These are phyloP conservation scores for Pseudochromis fuscus DNA, from an alignment of 2,797 vertebrate genomes.

Conservation along the genomic window DNA sequence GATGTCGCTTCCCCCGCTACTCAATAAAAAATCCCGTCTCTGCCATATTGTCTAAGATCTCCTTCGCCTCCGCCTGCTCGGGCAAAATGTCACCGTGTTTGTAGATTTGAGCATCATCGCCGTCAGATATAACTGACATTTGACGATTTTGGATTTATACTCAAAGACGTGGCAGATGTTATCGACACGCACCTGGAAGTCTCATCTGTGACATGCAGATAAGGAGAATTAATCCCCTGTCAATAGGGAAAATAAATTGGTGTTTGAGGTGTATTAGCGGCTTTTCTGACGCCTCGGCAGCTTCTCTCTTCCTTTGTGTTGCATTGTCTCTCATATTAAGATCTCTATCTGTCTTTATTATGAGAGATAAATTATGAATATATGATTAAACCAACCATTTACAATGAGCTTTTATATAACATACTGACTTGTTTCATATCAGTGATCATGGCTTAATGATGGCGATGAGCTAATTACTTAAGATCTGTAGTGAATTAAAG, in stretches of 20 bases:
- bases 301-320: slow-evolving; percentile 23
- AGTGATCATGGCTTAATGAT: slow-evolving; percentile 70
- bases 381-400: slow-evolving; percentile 64
- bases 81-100: slow-evolving; percentile 56
- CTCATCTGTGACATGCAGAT: slow-evolving; percentile 54
- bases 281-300: slow-evolving; percentile 11
- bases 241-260: slow-evolving; percentile 26
- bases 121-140: slow-evolving; percentile 68
- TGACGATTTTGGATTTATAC: slow-evolving; percentile 48
- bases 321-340: slow-evolving; percentile 31
- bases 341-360: slow-evolving; percentile 68
- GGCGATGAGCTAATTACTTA: slow-evolving; percentile 70
- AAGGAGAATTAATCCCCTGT: slow-evolving; percentile 46
- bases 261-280: slow-evolving; percentile 34
- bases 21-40: slow-evolving; percentile 38
- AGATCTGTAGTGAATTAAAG: slow-evolving; percentile 68
- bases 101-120: slow-evolving; percentile 47
- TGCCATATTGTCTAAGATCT: slow-evolving; percentile 24
- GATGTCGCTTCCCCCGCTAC: slow-evolving; percentile 30
- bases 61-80: slow-evolving; percentile 1
- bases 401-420: slow-evolving; percentile 60
- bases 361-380: slow-evolving; percentile 51
- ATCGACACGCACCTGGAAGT: slow-evolving; percentile 60
- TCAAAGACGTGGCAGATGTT: slow-evolving; percentile 24
- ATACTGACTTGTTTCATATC: slow-evolving; percentile 68